A percentile compares a stretch with the other conserved stretches of the same genome.
These are phyloP conservation scores for Catalaphyllia jardinei DNA, from an alignment of 64 coral and sea anemone species.

Conservation along the genomic window DNA sequence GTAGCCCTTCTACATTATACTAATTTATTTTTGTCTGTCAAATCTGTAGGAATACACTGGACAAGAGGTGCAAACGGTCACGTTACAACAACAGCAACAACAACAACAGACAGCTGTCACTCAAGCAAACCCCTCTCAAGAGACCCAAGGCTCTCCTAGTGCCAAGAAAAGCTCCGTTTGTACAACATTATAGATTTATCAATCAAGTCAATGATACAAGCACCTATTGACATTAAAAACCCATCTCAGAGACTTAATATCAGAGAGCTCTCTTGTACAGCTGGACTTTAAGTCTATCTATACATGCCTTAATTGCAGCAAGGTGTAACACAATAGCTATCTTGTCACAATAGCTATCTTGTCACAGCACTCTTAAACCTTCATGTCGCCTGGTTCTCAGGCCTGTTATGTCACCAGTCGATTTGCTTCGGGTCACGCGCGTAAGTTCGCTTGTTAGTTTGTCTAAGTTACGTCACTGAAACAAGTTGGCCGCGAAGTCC, in stretches of 20 bases:
- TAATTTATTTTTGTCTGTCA: not conserved
- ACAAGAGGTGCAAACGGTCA: slow-evolving; percentile 30
- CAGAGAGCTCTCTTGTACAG: no score
- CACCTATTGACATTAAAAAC: not conserved
- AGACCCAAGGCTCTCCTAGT: not conserved
- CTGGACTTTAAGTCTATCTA: no score
- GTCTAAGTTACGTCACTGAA: no score
- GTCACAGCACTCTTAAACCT: no score
- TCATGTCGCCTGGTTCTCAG: no score
- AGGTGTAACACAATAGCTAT: no score
- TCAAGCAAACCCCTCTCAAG: not conserved
- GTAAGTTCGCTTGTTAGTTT: no score
- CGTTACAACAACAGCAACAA: not conserved
- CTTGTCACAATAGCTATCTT: no score
- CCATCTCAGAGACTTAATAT: not conserved
- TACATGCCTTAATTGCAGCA: no score
- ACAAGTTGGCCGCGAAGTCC: no score
- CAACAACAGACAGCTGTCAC: slow-evolving; percentile 29
- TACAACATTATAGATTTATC: slow-evolving; percentile 50
- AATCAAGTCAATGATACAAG: not conserved
- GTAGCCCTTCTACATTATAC: not conserved
- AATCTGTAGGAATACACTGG: slow-evolving; percentile 53
- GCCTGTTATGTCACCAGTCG: no score
- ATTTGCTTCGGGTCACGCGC: no score
- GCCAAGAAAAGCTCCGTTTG: slow-evolving; percentile 74